These are phyloP conservation scores for Hyposoter didymator DNA, from an alignment of 2,888 invertebrate species.

Conservation along the genomic window DNA sequence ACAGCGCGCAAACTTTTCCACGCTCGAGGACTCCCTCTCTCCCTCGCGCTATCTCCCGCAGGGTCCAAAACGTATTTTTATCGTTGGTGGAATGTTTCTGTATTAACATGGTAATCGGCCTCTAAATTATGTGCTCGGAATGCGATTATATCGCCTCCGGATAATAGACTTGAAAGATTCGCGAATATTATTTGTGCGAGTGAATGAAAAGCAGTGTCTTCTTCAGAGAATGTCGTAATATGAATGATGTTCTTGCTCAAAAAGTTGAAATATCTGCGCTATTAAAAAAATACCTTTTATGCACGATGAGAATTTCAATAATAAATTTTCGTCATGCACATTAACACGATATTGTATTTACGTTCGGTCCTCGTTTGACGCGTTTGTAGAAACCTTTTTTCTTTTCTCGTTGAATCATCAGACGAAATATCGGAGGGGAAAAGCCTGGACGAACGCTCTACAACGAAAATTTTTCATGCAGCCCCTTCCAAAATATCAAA, in stretches of 20 bases:
- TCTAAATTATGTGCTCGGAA: conserved; percentile 53
- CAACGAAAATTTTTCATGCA: neutral
- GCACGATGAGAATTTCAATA: conserved; percentile 9
- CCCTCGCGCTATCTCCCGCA: conserved; percentile 18
- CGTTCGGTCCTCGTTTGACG: neutral
- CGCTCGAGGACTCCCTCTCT: conserved; percentile 15
- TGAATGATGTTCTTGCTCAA: conserved; percentile 20
- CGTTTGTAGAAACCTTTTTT: conserved; percentile 3
- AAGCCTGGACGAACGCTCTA: neutral
- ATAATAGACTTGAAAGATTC: conserved; percentile 34
- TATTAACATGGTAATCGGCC: conserved; percentile 59
- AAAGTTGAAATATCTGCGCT: conserved; percentile 7
- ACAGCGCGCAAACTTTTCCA: conserved; percentile 31
- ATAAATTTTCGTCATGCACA: neutral
- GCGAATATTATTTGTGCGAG: conserved; percentile 9
- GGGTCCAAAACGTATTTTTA: conserved; percentile 34
- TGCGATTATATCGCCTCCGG: conserved; percentile 59
- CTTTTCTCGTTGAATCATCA: neutral
- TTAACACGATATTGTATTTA: neutral
- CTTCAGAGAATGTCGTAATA: conserved; percentile 28
- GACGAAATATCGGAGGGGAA: neutral
- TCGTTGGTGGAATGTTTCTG: conserved; percentile 30
- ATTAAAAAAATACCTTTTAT: conserved; percentile 14
- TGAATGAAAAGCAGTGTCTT: neutral
- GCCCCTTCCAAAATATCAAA: neutral